phyloP scores from a whole-genome alignment of 2,113 vertebrate genomes.

The rabbit (Oryctolagus cuniculus) region mOryCun1.1 NC_091443.1:103124501-103125000 shows the following conservation, averaged over 20 bases:
- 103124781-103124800: too few species aligned
- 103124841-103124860: too few species aligned
- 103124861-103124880: too few species aligned
- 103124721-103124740: background rate
- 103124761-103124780: background rate
- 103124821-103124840: too few species aligned
- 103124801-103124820: too few species aligned
- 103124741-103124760: background rate
- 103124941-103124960: too few species aligned
- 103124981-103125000: too few species aligned
- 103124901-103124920: too few species aligned
- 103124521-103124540: background rate
- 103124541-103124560: conserved; percentile 23
- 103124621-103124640: background rate
- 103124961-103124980: too few species aligned
- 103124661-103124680: conserved; percentile 14
- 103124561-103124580: background rate
- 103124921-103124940: too few species aligned
- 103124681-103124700: background rate
- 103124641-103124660: background rate
- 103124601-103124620: background rate
- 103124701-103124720: background rate
- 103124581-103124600: background rate
- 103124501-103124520: background rate
- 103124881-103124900: too few species aligned